These are phyloP conservation scores for Euphonia xanthogaster DNA, from an alignment of 2,797 vertebrate species.

Conservation along the genomic window DNA sequence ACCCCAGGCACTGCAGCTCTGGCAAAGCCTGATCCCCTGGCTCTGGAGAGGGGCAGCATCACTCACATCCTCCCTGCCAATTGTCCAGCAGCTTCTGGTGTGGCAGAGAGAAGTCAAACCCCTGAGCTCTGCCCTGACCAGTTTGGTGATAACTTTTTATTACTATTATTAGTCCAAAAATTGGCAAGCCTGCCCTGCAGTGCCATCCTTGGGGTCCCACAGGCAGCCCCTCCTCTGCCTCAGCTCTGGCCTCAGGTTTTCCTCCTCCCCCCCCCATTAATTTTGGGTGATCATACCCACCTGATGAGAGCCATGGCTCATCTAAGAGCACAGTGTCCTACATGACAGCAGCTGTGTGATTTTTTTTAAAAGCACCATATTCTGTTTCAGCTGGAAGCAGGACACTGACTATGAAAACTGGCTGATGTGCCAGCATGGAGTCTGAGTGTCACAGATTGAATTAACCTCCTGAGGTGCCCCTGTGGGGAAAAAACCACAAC, in stretches of 20 bases:
- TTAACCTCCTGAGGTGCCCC: not conserved
- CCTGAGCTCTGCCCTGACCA: not conserved
- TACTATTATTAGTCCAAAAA: not conserved
- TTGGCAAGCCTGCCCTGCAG: not conserved
- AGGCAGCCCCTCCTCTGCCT: not conserved
- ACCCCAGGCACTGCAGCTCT: not conserved
- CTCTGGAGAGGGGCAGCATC: not conserved
- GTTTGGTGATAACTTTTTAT: not conserved
- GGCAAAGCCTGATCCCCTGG: not conserved
- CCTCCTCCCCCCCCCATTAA: not conserved
- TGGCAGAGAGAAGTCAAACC: not conserved
- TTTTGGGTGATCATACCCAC: not conserved
- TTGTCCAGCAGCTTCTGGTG: not conserved
- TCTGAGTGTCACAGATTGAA: not conserved
- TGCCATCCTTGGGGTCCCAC: not conserved
- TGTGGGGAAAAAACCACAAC: not conserved
- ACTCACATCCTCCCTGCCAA: not conserved
- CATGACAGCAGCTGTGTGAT: not conserved
- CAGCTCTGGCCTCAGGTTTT: not conserved
- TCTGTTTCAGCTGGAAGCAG: slow-evolving; percentile 31
- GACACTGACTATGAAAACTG: not conserved
- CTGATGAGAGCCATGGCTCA: not conserved
- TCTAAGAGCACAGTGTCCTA: not conserved
- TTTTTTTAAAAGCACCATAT: not conserved
- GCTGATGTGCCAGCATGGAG: not conserved